Conservation (phyloP, 2,113 vertebrate genomes). For the Hippolais icterina region DNA sequence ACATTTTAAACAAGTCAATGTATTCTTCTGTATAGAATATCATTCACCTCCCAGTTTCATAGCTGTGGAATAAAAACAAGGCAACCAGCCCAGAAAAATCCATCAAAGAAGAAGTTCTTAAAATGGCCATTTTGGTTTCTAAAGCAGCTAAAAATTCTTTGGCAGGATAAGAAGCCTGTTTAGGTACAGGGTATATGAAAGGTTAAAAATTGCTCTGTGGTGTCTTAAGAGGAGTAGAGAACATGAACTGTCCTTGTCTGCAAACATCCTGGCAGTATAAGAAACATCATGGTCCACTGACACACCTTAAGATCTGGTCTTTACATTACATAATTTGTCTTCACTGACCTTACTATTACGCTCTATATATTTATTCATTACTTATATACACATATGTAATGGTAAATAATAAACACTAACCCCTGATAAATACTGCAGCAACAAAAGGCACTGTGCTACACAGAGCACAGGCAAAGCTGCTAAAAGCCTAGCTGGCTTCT, state of each 20-base stretch:
- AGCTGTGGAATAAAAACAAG: not conserved
- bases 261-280: not conserved
- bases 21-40: not conserved
- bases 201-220: not conserved
- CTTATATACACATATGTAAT: not conserved
- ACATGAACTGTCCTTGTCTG: not conserved
- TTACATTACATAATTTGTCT: not conserved
- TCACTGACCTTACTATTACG: not conserved
- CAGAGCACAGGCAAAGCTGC: not conserved
- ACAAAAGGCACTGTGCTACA: not conserved
- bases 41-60: not conserved
- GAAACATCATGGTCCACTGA: not conserved
- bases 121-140: not conserved
- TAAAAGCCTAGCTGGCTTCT: not conserved
- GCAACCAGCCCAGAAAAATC: not conserved
- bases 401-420: not conserved
- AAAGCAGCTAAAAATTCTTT: constrained; percentile 13
- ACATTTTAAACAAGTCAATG: not conserved
- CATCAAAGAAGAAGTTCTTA: not conserved
- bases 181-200: not conserved
- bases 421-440: not conserved
- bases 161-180: not conserved
- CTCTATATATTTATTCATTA: not conserved
- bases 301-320: not conserved
- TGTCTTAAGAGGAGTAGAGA: not conserved